Base-by-base conservation (phyloP, 2,888 invertebrate genomes). In the Chymomyza fuscimana region DNA sequence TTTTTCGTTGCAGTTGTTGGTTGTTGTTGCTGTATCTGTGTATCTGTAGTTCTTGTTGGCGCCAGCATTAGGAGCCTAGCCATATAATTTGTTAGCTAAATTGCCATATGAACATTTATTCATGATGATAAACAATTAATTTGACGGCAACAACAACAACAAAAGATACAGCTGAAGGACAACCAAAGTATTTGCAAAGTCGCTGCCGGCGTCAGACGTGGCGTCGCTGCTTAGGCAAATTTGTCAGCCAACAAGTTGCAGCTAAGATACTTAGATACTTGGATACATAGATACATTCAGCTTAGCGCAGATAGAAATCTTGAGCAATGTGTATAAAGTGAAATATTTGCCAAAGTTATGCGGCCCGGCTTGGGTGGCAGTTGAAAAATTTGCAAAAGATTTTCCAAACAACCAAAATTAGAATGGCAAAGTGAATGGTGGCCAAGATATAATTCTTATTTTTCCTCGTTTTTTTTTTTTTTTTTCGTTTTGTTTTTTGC, bases 41-140 rank as follows among this genome's bases (percentile, higher is more conserved):
- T 25, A 25, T 25, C 25, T 25, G 40, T 12, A 6, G 36, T 9
- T 46, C 6, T 63, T 62, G 73, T 36, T 73, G 68, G 73, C 73
- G 65, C 74, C 74, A 65, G 62, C 51, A 50, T 65, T 65, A 51
- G 25, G 58, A 54, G 10, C 52, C 58, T 56, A 66, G 58, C 58
- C 67, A 64, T 74, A 65, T 82, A 82, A 77, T 80, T 82, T 79
- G 82, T 81, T 79, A 74, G 74, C 79, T 72, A 79, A 80, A 79
- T 80, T 80, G 79, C 79, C 73, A 76, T 76, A 78, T 78, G 76
- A 73, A 81, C 81, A 79, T 81, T 81, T 7, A 36, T 25, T 60
- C n/a, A 60, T 32, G 29, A 60, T 32, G 36, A 60, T 22, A 60
- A n/a, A 60, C n/a, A 60, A 60, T 60, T 36, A n/a, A 60, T n/a